A percentile compares a stretch with the other conserved stretches of the same genome.
phyloP scores from a whole-genome alignment of 2,797 vertebrate genomes.

The Sorex maritimensis region DNA sequence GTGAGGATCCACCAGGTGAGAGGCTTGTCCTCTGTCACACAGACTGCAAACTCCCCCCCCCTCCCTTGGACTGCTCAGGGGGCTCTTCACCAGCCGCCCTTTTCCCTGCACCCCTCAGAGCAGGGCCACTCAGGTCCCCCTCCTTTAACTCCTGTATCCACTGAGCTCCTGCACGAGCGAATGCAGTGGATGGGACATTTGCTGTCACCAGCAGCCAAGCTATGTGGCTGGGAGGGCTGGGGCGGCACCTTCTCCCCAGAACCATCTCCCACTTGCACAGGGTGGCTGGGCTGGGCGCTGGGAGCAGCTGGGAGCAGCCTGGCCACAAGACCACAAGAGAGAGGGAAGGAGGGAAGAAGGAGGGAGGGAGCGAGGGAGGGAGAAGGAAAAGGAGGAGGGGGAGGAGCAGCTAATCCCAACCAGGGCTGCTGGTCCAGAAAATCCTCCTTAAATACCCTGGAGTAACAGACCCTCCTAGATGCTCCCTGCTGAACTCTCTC shows the following conservation, averaged over 20 bases:
- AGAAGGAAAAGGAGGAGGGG: too few species aligned
- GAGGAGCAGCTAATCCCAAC: not conserved
- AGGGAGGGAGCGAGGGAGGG: too few species aligned
- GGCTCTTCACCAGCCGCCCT: not conserved
- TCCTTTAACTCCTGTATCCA: not conserved
- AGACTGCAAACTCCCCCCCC: not conserved
- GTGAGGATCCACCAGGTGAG: not conserved
- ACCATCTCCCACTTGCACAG: slow-evolving; percentile 72
- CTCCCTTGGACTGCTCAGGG: not conserved
- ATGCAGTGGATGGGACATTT: not conserved
- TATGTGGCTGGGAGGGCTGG: not conserved
- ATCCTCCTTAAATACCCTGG: not conserved
- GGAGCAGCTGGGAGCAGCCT: slow-evolving; percentile 28
- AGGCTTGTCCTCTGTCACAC: not conserved
- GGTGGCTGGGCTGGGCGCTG: not conserved
- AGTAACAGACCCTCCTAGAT: not conserved
- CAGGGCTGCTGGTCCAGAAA: not conserved
- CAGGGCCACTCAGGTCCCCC: too few species aligned
- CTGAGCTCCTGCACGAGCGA: not conserved
- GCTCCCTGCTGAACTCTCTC: not conserved
- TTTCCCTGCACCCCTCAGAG: not conserved
- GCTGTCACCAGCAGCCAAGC: not conserved
- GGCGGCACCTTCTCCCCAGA: not conserved
- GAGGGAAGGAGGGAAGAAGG: too few species aligned
- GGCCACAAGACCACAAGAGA: slow-evolving; percentile 31